Evolutionary conservation across 2,797 vertebrate genomes (phyloP).

Genomic region (Aulostomus chinensis): DNA sequence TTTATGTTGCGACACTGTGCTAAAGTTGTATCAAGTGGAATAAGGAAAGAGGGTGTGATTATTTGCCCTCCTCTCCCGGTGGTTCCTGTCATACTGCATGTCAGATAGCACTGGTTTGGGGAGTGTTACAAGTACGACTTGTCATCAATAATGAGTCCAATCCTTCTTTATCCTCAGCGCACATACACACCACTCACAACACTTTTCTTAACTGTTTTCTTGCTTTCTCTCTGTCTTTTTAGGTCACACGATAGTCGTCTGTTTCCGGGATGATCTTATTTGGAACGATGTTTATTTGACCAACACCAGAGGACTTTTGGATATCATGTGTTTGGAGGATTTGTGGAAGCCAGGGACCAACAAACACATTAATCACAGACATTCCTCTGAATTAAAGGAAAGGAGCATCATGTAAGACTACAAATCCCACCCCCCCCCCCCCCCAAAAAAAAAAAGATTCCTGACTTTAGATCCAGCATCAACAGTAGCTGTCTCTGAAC

Average conservation of each 20-base stretch:
- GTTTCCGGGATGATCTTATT: slow-evolving; percentile 43
- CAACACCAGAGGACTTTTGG: slow-evolving; percentile 53
- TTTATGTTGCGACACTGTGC: neutral
- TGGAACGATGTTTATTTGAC: slow-evolving; percentile 53
- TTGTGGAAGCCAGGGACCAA: slow-evolving; percentile 65
- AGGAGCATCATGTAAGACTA: slow-evolving; percentile 43
- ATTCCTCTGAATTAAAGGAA: slow-evolving; percentile 50
- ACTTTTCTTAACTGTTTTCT: slow-evolving; percentile 8
- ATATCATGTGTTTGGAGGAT: slow-evolving; percentile 57
- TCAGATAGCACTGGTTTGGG: slow-evolving; percentile 4
- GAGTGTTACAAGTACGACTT: slow-evolving; percentile 6
- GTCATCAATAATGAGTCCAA: slow-evolving; percentile 29
- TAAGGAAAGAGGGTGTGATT: neutral
- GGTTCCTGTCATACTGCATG: neutral
- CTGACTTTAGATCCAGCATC: slow-evolving; percentile 58
- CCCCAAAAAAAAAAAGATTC: slow-evolving; percentile 60
- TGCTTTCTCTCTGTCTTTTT: slow-evolving; percentile 38
- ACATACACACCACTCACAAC: slow-evolving; percentile 11
- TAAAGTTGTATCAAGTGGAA: neutral
- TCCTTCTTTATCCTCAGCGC: slow-evolving; percentile 4
- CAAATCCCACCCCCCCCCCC: too few relatives aligned
- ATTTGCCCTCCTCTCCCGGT: slow-evolving; percentile 3
- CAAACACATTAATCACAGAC: slow-evolving; percentile 57
- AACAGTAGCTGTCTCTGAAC: slow-evolving; percentile 64
- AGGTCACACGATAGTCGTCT: slow-evolving; percentile 84